Conservation (phyloP, 2,888 invertebrate genomes). For the Tachina lurida region DNA sequence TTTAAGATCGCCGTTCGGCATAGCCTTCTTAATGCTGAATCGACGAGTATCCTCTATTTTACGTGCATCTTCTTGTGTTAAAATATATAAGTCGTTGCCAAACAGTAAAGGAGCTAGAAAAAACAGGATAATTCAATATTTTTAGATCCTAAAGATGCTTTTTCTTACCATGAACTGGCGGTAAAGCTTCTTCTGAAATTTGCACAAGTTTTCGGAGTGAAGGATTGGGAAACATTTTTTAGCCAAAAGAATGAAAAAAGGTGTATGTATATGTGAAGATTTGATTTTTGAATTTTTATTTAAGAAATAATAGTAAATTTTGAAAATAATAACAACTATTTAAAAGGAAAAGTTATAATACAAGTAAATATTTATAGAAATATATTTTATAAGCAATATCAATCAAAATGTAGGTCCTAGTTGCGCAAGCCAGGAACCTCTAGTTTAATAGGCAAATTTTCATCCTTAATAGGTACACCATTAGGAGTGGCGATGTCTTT, state of each 20-base stretch:
- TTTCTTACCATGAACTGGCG: constrained; percentile 75
- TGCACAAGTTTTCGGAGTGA: constrained; percentile 75
- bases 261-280: not conserved
- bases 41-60: constrained; percentile 77
- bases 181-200: constrained; percentile 77
- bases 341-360: constrained; percentile 3
- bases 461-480: constrained; percentile 76
- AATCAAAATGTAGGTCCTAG: constrained; percentile 18
- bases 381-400: not conserved
- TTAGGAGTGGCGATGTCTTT: constrained; percentile 73
- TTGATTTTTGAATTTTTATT: constrained; percentile 43
- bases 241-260: not conserved
- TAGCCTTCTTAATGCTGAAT: constrained; percentile 74
- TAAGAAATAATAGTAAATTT: not conserved
- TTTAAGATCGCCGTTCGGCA: constrained; percentile 71
- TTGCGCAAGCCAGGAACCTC: constrained; percentile 56
- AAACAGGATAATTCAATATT: not conserved
- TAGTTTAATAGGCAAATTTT: constrained; percentile 73
- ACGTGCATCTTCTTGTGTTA: constrained; percentile 80
- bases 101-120: constrained; percentile 77
- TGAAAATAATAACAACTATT: constrained; percentile 19
- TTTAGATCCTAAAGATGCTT: not conserved
- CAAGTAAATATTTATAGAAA: not conserved
- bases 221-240: constrained; percentile 67
- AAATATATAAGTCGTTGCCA: constrained; percentile 76